Percentiles rank a stretch among this genome's conserved stretches.
Conservation (phyloP, 2,797 vertebrate genomes). For the Chloroceryle amazona region DNA sequence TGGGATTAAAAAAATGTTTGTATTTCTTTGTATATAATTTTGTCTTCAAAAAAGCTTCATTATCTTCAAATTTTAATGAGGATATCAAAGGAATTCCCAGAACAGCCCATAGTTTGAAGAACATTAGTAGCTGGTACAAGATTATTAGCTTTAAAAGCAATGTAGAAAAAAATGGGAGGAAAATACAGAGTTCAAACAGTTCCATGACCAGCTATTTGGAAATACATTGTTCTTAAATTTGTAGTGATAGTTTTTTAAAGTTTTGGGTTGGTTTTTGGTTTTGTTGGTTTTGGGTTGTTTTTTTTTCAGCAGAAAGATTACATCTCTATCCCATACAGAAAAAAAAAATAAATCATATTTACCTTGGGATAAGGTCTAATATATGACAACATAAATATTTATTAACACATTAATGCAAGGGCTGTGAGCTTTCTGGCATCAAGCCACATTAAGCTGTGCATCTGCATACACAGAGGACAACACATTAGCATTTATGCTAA, state of each 20-base stretch:
- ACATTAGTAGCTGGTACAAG: background rate
- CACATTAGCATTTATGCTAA: slow-evolving; percentile 33
- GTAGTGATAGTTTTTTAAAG: background rate
- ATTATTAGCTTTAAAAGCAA: background rate
- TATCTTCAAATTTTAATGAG: slow-evolving; percentile 5
- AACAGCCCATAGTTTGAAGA: background rate
- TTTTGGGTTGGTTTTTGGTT: no score
- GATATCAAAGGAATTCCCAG: background rate
- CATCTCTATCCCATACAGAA: slow-evolving; percentile 1
- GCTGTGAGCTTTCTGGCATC: slow-evolving; percentile 13
- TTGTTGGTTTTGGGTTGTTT: background rate
- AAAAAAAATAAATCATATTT: slow-evolving; percentile 19
- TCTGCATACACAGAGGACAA: slow-evolving; percentile 34
- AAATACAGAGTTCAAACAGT: background rate
- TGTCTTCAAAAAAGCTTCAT: background rate
- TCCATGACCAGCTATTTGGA: background rate
- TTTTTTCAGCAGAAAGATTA: background rate
- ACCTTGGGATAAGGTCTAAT: slow-evolving; percentile 23
- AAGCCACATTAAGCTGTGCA: background rate
- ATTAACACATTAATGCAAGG: slow-evolving; percentile 43
- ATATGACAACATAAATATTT: slow-evolving; percentile 69
- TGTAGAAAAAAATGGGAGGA: background rate
- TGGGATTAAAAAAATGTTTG: background rate
- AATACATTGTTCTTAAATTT: background rate
- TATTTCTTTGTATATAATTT: background rate